These are phyloP conservation scores for Parasteatoda lunata DNA, from an alignment of 2,888 invertebrate species.

Conservation along the genomic window DNA sequence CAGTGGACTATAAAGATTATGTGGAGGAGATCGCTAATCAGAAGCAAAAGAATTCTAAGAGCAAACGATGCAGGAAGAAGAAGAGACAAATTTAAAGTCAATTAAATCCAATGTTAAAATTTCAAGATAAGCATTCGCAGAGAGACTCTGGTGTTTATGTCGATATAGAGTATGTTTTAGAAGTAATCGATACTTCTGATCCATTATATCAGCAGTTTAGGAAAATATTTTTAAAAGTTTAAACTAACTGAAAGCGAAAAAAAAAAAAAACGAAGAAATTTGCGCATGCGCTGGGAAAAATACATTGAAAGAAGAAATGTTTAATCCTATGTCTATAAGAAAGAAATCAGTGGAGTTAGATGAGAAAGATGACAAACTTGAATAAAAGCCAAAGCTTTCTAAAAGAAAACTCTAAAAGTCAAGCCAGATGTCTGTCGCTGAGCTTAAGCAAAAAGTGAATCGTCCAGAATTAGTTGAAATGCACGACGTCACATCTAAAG, in stretches of 20 bases:
- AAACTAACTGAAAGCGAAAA: conserved; percentile 83
- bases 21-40: conserved; percentile 49
- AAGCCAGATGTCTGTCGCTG: conserved; percentile 95
- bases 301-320: conserved; percentile 72
- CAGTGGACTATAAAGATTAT: conserved; percentile 63
- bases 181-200: too few relatives aligned
- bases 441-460: conserved; percentile 92
- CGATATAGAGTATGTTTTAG: too few relatives aligned
- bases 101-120: too few relatives aligned
- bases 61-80: conserved; percentile 69
- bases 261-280: conserved; percentile 71
- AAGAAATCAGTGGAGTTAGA: conserved; percentile 72
- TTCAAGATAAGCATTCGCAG: too few relatives aligned
- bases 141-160: too few relatives aligned
- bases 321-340: conserved; percentile 68
- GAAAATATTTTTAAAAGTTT: too few relatives aligned
- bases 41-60: conserved; percentile 61
- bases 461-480: conserved; percentile 99
- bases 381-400: conserved; percentile 90
- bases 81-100: conserved; percentile 80
- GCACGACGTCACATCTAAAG: conserved; percentile 99
- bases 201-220: too few relatives aligned
- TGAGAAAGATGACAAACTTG: conserved; percentile 74
- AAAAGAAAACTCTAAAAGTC: conserved; percentile 96
- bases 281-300: conserved; percentile 72